Base-by-base conservation (phyloP, 2,113 vertebrate genomes). In the Vimba vimba region DNA sequence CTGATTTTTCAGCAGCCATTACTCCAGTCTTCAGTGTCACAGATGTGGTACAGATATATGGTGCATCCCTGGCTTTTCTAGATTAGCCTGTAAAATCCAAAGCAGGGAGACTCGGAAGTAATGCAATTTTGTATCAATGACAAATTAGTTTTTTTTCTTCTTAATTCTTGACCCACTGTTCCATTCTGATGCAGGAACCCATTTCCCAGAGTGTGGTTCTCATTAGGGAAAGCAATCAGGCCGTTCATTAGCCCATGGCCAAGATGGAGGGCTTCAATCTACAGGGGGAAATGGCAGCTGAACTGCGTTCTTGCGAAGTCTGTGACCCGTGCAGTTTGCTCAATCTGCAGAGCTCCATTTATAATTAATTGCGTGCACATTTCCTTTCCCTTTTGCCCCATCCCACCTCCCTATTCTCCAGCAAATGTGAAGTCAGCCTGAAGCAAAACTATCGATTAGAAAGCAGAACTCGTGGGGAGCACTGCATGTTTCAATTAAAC, bases 201-300 rank as follows among this genome's bases (percentile, higher is more conserved):
- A 87, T 87, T 86, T 89, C 82, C 87, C 75, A 74, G 68, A 87
- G 77, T 84, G 75, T 47, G n/a, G 59, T 88, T 87, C 80, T 88
- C 85, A 89, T 86, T 88, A 77, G 73, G 79, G 77, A 88, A 88
- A 90, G 85, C 88, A 90, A 91, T 88, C 87, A 85, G 64, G 59
- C 47, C 74, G n/a, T 90, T 91, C 89, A 90, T 91, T 91, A 89
- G 83, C 33, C 57, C 62, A 62, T 15, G 77, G 45, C 52, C 23
- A 79, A 86, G 76, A 84, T 62, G 84, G 87, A 89, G 77, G 47
- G 86, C 64, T 76, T 87, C 66, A 30, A 73, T 87, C 87, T 86
- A 64, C 52, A 23, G 15, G 55, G 13, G 50, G 77, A 86, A 71
- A 84, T 82, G 33, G 60, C 69, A 77, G 69, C 39, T 19, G 57